Evolutionary conservation across 1,140 invertebrate genomes (phyloP).

Genomic region (Pogonomyrmex barbatus): DNA sequence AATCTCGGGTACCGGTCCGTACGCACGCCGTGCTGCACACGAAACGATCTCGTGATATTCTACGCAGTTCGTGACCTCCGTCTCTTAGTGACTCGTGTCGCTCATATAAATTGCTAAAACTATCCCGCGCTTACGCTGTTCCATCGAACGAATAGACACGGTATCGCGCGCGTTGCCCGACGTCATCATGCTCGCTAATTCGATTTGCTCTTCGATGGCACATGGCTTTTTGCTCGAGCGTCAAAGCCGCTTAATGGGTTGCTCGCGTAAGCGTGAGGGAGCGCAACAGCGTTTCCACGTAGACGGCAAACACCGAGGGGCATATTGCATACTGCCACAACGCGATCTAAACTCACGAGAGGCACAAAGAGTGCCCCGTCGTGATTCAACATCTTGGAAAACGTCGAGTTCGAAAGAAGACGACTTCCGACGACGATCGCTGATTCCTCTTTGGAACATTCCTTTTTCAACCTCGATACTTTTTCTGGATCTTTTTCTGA

Average conservation of each 20-base stretch:
- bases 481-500: not conserved
- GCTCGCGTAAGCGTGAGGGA: not conserved
- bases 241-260: slow-evolving; percentile 44
- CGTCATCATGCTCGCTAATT: slow-evolving; percentile 43
- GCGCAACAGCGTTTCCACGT: not conserved
- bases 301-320: slow-evolving; percentile 2
- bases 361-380: not conserved
- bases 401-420: not conserved
- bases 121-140: slow-evolving; percentile 31
- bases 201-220: slow-evolving; percentile 32
- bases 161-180: not conserved
- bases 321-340: not conserved
- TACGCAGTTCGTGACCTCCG: slow-evolving; percentile 33
- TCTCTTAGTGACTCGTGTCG: slow-evolving; percentile 39
- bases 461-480: not conserved
- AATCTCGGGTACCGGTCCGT: not conserved
- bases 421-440: not conserved
- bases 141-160: slow-evolving; percentile 32
- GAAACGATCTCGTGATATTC: slow-evolving; percentile 28
- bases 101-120: slow-evolving; percentile 65
- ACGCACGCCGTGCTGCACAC: not conserved
- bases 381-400: not conserved
- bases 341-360: not conserved
- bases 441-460: not conserved
- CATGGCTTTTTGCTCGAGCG: not conserved